These are phyloP conservation scores for Eubasilissa regina DNA, from an alignment of 1,140 invertebrate species.

Conservation along the genomic window DNA sequence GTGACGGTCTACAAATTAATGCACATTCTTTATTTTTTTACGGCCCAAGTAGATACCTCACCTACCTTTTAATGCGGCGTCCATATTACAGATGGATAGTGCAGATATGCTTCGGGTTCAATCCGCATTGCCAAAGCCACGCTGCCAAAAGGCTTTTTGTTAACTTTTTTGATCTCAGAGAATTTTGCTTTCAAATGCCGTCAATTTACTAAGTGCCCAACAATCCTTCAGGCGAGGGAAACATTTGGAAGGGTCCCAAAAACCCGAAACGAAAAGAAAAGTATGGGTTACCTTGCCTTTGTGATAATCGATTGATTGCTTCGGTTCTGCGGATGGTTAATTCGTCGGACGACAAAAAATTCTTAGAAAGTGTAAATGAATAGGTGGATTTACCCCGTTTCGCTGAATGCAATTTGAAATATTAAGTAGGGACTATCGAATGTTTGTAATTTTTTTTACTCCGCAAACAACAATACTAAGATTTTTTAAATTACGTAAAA, in stretches of 20 bases:
- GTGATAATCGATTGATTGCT: constrained; percentile 48
- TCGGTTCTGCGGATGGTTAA: not conserved
- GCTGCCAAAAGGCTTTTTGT: not conserved
- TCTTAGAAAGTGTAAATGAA: constrained; percentile 41
- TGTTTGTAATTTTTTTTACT: not conserved
- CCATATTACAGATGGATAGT: constrained; percentile 49
- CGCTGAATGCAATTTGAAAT: not conserved
- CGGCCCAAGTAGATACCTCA: constrained; percentile 18
- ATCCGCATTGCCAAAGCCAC: not conserved
- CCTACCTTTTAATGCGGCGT: constrained; percentile 45
- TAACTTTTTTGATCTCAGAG: not conserved
- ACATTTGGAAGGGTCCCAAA: not conserved
- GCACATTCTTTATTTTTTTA: constrained; percentile 58
- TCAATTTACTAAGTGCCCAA: not conserved
- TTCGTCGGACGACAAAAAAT: constrained; percentile 35
- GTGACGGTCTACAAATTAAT: constrained; percentile 59
- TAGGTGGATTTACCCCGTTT: constrained; percentile 22
- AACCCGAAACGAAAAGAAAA: constrained; percentile 50
- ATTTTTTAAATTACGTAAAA: too few species aligned
- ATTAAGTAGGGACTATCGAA: not conserved
- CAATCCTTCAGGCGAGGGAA: constrained; percentile 7
- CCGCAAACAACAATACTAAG: too few species aligned
- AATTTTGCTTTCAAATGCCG: not conserved
- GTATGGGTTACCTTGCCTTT: constrained; percentile 47
- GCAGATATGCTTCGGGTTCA: constrained; percentile 43